Percentiles rank a stretch among this genome's conserved stretches.
Evolutionary conservation across 2,113 vertebrate genomes (phyloP).

Genomic region (Probosciger aterrimus): DNA sequence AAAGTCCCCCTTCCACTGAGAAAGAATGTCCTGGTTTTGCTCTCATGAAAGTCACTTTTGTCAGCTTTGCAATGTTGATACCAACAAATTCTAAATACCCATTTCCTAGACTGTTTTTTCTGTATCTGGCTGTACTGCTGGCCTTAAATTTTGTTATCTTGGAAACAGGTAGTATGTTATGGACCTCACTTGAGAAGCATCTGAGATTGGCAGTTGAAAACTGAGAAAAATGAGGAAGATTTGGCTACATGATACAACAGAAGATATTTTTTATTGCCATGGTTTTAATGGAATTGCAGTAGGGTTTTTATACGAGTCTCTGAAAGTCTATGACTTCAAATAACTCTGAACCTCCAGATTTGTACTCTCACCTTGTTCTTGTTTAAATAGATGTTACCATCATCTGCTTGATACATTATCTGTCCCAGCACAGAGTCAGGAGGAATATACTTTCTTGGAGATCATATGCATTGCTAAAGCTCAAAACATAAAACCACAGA

Average conservation of each 20-base stretch:
- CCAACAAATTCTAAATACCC: background rate
- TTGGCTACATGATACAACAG: background rate
- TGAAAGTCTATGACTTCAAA: background rate
- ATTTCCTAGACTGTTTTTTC: background rate
- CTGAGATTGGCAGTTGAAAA: background rate
- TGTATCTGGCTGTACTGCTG: background rate
- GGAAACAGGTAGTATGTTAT: background rate
- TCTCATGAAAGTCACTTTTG: background rate
- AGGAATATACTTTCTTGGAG: background rate
- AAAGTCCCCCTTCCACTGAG: background rate
- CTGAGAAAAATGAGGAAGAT: background rate
- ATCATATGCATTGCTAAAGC: rapidly evolving
- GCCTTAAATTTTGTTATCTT: background rate
- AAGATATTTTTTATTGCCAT: background rate
- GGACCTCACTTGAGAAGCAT: background rate
- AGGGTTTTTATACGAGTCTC: background rate
- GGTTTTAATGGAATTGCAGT: background rate
- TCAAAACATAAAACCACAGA: background rate
- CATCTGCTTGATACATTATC: background rate
- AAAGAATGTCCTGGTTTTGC: background rate
- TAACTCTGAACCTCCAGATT: background rate
- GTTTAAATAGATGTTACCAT: background rate
- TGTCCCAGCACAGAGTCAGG: background rate
- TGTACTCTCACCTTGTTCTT: background rate
- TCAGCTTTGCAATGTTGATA: background rate